phyloP scores from a whole-genome alignment of 2,888 invertebrate genomes.

The Drosophila paramelanica region DNA sequence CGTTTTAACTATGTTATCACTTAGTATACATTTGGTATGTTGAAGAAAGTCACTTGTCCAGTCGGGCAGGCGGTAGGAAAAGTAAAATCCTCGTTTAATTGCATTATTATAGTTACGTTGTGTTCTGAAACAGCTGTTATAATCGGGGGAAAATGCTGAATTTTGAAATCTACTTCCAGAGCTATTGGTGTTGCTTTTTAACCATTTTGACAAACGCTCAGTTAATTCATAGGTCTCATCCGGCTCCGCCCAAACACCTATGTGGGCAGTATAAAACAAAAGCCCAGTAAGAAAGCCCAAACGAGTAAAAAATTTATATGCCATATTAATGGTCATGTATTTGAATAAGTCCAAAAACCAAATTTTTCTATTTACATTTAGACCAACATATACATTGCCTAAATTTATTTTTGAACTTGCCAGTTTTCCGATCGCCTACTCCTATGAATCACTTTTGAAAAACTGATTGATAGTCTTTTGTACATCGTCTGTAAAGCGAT shows the following conservation, averaged over 20 bases:
- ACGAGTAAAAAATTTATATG: conserved; percentile 37
- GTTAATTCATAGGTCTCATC: background rate
- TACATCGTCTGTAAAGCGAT: conserved; percentile 42
- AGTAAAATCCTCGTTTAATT: conserved; percentile 41
- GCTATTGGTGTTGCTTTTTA: background rate
- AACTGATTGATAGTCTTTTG: conserved; percentile 21
- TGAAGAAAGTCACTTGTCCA: conserved; percentile 40
- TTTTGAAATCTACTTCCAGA: background rate
- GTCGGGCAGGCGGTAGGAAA: conserved; percentile 46
- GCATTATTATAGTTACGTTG: conserved; percentile 30
- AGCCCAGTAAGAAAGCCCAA: conserved; percentile 32
- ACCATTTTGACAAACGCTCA: background rate
- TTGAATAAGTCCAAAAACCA: background rate
- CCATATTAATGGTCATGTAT: conserved; percentile 12
- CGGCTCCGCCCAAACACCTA: conserved; percentile 32
- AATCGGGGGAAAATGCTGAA: background rate
- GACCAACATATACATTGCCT: background rate
- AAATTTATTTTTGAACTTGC: conserved; percentile 3
- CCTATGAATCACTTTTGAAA: conserved; percentile 1
- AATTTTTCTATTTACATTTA: background rate
- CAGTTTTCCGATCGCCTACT: conserved; percentile 32
- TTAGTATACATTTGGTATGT: conserved; percentile 35
- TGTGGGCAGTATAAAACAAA: conserved; percentile 16
- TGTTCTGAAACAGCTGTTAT: conserved; percentile 16
- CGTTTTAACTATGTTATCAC: background rate